Conservation (phyloP, 2,888 invertebrate genomes). For the Rosalia funebris region DNA sequence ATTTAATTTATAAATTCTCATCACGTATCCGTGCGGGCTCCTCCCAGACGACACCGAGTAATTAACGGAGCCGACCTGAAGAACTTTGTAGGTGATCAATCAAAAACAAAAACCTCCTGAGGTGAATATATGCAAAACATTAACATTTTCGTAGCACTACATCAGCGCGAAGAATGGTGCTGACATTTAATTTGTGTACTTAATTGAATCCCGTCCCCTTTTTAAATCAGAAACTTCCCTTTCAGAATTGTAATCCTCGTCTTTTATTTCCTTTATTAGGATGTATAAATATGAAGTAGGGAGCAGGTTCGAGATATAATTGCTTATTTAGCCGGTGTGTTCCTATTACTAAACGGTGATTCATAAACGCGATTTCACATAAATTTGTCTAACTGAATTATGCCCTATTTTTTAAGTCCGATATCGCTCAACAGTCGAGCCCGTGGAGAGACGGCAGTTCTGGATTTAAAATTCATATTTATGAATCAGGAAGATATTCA, state of each 20-base stretch:
- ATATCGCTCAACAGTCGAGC: neutral
- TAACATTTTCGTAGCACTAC: conserved; percentile 48
- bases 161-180: conserved; percentile 57
- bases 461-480: conserved; percentile 16
- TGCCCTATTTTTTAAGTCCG: conserved; percentile 18
- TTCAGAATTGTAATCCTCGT: conserved; percentile 58
- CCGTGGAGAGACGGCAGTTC: neutral
- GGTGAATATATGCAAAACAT: conserved; percentile 33
- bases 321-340: conserved; percentile 54
- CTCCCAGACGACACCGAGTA: too few species aligned
- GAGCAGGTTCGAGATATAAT: conserved; percentile 51
- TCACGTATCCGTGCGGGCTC: too few species aligned
- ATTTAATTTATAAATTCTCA: too few species aligned
- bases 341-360: conserved; percentile 50
- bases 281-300: conserved; percentile 60
- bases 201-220: conserved; percentile 59
- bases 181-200: conserved; percentile 62
- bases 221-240: conserved; percentile 59
- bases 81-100: conserved; percentile 5
- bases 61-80: too few species aligned
- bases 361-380: conserved; percentile 43
- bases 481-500: conserved; percentile 14
- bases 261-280: conserved; percentile 61
- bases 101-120: conserved; percentile 13
- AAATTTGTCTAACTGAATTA: conserved; percentile 39